Evolutionary conservation across 2,888 invertebrate genomes (phyloP).

Genomic region (Diabrotica balteata): DNA sequence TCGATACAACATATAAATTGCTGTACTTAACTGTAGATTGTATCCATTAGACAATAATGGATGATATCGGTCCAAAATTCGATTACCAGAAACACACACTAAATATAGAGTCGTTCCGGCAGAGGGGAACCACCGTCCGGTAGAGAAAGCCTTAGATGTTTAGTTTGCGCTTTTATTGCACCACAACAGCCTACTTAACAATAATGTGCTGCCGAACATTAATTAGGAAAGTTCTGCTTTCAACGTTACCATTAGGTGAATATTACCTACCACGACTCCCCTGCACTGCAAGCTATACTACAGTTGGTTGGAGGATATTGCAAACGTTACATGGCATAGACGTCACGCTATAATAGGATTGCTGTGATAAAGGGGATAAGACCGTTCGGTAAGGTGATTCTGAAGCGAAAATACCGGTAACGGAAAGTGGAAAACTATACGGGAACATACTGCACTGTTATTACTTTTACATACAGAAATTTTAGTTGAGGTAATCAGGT

Average conservation of each 20-base stretch:
- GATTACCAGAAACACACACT: conserved; percentile 5
- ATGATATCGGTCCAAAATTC: conserved; percentile 2
- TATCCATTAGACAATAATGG: conserved; percentile 6
- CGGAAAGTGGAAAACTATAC: no score
- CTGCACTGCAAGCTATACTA: conserved; percentile 13
- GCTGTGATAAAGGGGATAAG: no score
- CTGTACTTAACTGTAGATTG: neutral
- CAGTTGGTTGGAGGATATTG: conserved; percentile 1
- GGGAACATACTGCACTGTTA: no score
- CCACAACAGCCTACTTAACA: conserved; percentile 26
- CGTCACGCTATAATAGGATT: no score
- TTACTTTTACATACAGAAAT: no score
- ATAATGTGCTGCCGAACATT: conserved; percentile 23
- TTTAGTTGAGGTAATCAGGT: no score
- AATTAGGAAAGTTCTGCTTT: conserved; percentile 32
- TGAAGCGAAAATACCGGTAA: neutral
- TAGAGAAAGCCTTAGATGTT: conserved; percentile 2
- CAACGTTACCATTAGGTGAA: conserved; percentile 27
- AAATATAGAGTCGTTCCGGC: neutral
- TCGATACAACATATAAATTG: no score
- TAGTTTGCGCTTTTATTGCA: conserved; percentile 16
- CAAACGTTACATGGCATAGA: no score
- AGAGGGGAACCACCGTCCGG: conserved; percentile 12
- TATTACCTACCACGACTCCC: conserved; percentile 17
- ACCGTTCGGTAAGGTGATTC: no score